Evolutionary conservation across 2,888 invertebrate genomes (phyloP), one percentile per base, ranked within the genome.

Genomic region (Andrena hattorfiana): DNA sequence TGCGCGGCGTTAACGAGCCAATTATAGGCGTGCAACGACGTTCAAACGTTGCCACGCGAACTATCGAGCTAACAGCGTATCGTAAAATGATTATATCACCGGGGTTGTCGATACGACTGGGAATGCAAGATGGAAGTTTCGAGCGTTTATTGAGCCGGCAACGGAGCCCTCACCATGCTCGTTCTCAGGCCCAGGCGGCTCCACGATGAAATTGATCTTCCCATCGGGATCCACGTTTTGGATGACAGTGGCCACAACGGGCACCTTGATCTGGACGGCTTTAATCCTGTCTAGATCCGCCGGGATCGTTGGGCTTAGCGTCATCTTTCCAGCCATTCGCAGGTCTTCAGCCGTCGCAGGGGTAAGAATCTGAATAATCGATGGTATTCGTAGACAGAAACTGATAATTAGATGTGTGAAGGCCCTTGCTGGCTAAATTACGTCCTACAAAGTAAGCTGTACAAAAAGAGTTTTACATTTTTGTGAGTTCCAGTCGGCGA

Each of bases 291-390:
- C 83, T 77, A 84, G 32, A 32, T 93, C 92, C 16, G 90, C 82
- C 66, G 88, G 89, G 56, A 90, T 81, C n/a, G 89, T 89, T 49
- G 92, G 89, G 78, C 89, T 92, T 16, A 90, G 63, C 51, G 87
- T 94, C 78, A 97, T 96, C 92, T 96, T 96, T 0, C 96, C 96
- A 49, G 96, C 95, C 77, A 95, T 95, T 90, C 96, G 95, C 54
- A 97, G 94, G 93, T 97, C 97, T 89, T 96, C 96, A 1, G 96
- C 96, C 8, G 96, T 96, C 0, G 97, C 97, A 0, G 97, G 96
- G 8, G 97, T 96, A 86, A 97, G 92, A 95, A 96, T 95, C 96
- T 97, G 56, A 51, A 42, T 69, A 48, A 56, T 6, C 23, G 13
- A n/a, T 0, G n/a, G n/a, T 16, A 32, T 2, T 7, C 32, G 13